Conservation (phyloP, 2,888 invertebrate species). For the Argyra leucocephala region DNA sequence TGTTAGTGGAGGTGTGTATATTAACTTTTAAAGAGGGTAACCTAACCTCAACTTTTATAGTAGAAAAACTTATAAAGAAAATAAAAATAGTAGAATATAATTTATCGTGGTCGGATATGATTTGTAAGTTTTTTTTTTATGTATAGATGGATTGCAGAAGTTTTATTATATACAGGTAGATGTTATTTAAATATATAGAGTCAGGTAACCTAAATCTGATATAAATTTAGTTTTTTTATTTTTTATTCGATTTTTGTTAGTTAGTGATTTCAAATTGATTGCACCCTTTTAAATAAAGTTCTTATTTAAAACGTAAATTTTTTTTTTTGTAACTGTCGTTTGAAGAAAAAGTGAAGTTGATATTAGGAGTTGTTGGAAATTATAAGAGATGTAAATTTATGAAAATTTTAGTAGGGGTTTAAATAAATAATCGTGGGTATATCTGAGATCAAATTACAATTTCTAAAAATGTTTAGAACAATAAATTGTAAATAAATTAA, state of each 20-base stretch:
- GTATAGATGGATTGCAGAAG: neutral
- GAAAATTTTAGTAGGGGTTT: no score
- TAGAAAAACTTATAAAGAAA: neutral
- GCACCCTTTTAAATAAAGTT: no score
- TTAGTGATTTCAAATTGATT: no score
- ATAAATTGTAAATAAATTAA: no score
- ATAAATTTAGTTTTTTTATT: neutral
- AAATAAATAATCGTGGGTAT: no score
- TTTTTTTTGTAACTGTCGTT: no score
- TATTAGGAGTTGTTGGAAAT: no score
- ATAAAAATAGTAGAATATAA: neutral
- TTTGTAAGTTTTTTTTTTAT: neutral
- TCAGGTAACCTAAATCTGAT: neutral
- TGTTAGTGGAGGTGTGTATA: neutral
- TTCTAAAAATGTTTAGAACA: no score
- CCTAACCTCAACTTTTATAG: neutral
- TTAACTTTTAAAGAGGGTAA: neutral
- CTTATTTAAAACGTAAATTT: no score
- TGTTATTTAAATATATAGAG: neutral
- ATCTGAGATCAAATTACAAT: no score
- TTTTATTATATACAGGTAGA: neutral
- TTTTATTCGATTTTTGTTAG: neutral
- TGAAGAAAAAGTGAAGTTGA: no score
- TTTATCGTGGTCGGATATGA: neutral
- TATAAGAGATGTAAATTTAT: no score